phyloP scores from a whole-genome alignment of 2,888 invertebrate genomes.

The Rhagium mordax region DNA sequence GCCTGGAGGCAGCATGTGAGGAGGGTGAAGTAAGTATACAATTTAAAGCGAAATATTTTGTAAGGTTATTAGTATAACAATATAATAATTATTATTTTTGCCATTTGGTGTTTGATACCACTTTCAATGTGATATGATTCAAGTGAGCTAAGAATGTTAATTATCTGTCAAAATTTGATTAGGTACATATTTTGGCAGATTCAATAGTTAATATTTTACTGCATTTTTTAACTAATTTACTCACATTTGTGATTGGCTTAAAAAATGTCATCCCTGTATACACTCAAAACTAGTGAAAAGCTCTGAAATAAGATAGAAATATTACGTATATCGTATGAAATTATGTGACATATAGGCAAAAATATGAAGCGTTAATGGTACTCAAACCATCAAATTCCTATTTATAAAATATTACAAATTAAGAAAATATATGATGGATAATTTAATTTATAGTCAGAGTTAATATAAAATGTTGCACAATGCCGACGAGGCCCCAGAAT shows the following conservation, averaged over 20 bases:
- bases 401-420: too few relatives aligned
- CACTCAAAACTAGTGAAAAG: too few relatives aligned
- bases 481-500: too few relatives aligned
- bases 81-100: too few relatives aligned
- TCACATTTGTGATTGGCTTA: neutral
- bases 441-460: too few relatives aligned
- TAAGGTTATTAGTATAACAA: neutral
- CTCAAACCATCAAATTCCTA: too few relatives aligned
- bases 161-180: slow-evolving; percentile 9
- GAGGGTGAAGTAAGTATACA: slow-evolving; percentile 76
- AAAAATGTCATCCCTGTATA: too few relatives aligned
- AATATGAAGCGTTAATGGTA: too few relatives aligned
- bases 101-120: neutral
- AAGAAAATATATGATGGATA: too few relatives aligned
- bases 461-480: too few relatives aligned
- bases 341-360: too few relatives aligned
- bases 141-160: neutral
- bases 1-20: slow-evolving; percentile 78
- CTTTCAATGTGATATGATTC: neutral
- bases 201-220: neutral
- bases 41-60: slow-evolving; percentile 17
- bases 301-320: neutral
- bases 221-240: slow-evolving; percentile 16
- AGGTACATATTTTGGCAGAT: neutral
- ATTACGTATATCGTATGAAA: too few relatives aligned